Evolutionary conservation across 1,140 invertebrate species (phyloP).

Genomic region (Orius laevigatus): DNA sequence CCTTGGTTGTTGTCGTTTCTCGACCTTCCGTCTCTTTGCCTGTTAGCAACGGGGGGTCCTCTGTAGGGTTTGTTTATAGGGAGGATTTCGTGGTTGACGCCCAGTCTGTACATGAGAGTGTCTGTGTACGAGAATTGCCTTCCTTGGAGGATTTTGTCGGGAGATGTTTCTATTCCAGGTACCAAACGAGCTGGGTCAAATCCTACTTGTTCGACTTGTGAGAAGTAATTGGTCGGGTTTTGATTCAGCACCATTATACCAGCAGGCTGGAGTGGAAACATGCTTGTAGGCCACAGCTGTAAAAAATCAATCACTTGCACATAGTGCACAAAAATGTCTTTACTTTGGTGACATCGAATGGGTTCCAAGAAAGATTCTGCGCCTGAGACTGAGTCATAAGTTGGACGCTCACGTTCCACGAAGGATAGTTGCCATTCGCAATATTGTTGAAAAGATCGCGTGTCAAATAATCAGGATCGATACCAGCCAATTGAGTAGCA

Average conservation of each 20-base stretch:
- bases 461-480: conserved; percentile 74
- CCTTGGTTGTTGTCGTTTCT: conserved; percentile 40
- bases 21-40: conserved; percentile 72
- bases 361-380: conserved; percentile 59
- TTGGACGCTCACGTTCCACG: conserved; percentile 62
- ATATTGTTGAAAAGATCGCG: conserved; percentile 87
- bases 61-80: conserved; percentile 81
- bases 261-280: conserved; percentile 79
- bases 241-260: conserved; percentile 75
- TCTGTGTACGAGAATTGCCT: conserved; percentile 87
- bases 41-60: conserved; percentile 40
- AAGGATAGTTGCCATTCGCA: conserved; percentile 55
- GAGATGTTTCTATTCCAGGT: conserved; percentile 76
- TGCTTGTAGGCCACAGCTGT: conserved; percentile 70
- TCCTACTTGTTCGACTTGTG: conserved; percentile 86
- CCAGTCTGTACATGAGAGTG: conserved; percentile 82
- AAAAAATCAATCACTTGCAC: background rate
- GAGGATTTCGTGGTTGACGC: conserved; percentile 79
- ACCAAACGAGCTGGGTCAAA: conserved; percentile 85
- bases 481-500: conserved; percentile 49
- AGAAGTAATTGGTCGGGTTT: conserved; percentile 84
- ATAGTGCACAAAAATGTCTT: background rate
- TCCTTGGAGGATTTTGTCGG: conserved; percentile 83
- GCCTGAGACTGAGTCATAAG: conserved; percentile 59
- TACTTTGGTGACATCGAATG: conserved; percentile 80